phyloP scores from a whole-genome alignment of 2,888 invertebrate genomes.

The Nasonovia ribisnigri region DNA sequence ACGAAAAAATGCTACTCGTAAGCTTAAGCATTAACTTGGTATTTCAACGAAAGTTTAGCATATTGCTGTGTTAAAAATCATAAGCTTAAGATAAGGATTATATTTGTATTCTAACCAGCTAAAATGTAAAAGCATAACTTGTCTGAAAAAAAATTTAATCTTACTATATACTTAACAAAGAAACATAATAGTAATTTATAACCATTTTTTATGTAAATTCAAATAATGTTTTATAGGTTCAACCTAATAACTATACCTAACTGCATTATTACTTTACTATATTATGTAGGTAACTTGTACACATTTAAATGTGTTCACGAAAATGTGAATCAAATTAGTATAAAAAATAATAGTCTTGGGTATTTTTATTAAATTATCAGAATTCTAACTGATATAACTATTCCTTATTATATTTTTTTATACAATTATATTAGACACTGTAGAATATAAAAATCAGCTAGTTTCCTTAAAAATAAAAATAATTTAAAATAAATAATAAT shows the following conservation, averaged over 20 bases:
- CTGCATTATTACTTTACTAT: not conserved
- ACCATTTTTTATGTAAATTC: not conserved
- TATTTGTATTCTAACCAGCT: not conserved
- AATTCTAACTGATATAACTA: not conserved
- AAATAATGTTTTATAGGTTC: not conserved
- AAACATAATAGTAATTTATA: not conserved
- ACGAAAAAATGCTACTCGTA: not conserved
- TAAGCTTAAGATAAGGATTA: not conserved
- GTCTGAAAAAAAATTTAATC: not conserved
- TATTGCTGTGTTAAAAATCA: not conserved
- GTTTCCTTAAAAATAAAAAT: not conserved
- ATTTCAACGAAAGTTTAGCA: not conserved
- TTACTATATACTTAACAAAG: not conserved
- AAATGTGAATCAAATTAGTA: not conserved
- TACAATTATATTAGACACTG: not conserved
- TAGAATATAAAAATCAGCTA: not conserved
- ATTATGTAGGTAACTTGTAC: not conserved
- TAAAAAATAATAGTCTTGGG: not conserved
- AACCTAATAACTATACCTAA: not conserved
- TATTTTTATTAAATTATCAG: not conserved
- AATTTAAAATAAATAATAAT: not conserved
- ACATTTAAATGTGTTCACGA: not conserved
- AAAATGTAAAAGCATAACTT: not conserved
- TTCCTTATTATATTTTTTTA: not conserved
- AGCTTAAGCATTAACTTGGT: not conserved